phyloP scores from a whole-genome alignment of 2,797 vertebrate species.

The Acrocephalus scirpaceus region DNA sequence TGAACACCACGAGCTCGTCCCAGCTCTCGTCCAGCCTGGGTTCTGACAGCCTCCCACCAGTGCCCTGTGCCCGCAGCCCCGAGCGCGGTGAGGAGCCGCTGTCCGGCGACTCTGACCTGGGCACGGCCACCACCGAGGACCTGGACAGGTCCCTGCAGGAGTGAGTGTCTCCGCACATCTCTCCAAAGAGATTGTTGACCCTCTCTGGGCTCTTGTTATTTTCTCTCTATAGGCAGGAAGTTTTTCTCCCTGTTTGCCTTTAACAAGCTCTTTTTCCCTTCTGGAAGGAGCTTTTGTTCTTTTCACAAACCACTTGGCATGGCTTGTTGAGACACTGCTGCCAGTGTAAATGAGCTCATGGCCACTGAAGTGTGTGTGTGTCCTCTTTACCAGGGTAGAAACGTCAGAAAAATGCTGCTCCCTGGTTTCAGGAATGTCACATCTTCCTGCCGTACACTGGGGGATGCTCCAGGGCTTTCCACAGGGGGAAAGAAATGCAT shows the following conservation, averaged over 20 bases:
- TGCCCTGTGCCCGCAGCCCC: constrained; percentile 75
- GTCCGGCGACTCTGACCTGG: constrained; percentile 78
- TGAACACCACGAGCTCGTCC: constrained; percentile 89
- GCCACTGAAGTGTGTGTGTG: neutral
- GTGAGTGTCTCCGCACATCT: constrained; percentile 77
- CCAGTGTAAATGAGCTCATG: neutral
- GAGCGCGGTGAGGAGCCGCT: constrained; percentile 76
- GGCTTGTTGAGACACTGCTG: neutral
- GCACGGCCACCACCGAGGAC: constrained; percentile 57
- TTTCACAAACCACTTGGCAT: accelerated
- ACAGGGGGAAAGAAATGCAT: neutral
- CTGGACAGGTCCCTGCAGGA: constrained; percentile 77
- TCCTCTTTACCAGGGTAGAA: neutral
- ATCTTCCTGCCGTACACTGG: accelerated
- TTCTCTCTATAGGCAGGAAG: neutral
- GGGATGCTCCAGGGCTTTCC: constrained; percentile 15
- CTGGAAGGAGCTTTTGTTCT: neutral
- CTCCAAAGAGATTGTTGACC: neutral
- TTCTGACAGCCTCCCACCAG: constrained; percentile 84
- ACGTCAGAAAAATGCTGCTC: neutral
- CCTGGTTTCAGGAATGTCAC: neutral
- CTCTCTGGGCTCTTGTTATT: neutral
- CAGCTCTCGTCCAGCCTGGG: constrained; percentile 93
- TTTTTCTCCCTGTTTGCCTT: neutral
- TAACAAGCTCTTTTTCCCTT: neutral